Conservation (phyloP, 2,888 invertebrate genomes). For the Formica aserva region DNA sequence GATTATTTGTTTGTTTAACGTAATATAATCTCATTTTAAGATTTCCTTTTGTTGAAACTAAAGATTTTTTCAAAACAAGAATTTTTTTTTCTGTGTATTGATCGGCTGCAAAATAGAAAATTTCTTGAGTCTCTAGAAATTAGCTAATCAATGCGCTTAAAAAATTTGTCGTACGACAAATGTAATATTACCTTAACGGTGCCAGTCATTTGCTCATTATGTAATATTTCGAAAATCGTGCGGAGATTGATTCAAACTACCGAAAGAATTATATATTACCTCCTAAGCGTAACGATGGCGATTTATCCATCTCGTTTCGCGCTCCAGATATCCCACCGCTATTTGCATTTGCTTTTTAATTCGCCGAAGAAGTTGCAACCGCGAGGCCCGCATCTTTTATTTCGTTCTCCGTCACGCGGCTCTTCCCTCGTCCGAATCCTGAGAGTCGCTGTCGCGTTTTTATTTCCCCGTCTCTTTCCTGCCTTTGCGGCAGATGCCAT, state of each 20-base stretch:
- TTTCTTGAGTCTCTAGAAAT: too few relatives aligned
- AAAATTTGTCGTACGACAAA: too few relatives aligned
- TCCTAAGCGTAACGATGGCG: conserved; percentile 20
- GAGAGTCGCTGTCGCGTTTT: conserved; percentile 29
- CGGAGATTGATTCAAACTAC: not conserved
- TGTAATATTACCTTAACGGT: not conserved
- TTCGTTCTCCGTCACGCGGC: conserved; percentile 14
- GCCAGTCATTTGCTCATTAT: not conserved
- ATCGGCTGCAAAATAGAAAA: too few relatives aligned
- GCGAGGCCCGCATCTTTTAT: conserved; percentile 1
- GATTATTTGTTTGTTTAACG: too few relatives aligned
- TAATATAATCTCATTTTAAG: too few relatives aligned
- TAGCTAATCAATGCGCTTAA: too few relatives aligned
- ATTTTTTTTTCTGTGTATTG: too few relatives aligned
- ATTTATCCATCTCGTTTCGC: conserved; percentile 50
- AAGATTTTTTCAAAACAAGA: too few relatives aligned
- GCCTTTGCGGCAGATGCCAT: conserved; percentile 57
- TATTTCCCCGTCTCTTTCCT: conserved; percentile 44
- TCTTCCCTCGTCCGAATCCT: not conserved
- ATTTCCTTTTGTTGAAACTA: too few relatives aligned
- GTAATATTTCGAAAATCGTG: conserved; percentile 11
- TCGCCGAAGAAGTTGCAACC: conserved; percentile 17
- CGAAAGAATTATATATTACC: not conserved
- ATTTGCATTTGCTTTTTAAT: conserved; percentile 46
- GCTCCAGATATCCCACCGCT: conserved; percentile 46